Percentiles rank a stretch among this genome's conserved stretches.
Evolutionary conservation across 2,888 invertebrate species (phyloP).

Genomic region (Sphaeridia pumilis): DNA sequence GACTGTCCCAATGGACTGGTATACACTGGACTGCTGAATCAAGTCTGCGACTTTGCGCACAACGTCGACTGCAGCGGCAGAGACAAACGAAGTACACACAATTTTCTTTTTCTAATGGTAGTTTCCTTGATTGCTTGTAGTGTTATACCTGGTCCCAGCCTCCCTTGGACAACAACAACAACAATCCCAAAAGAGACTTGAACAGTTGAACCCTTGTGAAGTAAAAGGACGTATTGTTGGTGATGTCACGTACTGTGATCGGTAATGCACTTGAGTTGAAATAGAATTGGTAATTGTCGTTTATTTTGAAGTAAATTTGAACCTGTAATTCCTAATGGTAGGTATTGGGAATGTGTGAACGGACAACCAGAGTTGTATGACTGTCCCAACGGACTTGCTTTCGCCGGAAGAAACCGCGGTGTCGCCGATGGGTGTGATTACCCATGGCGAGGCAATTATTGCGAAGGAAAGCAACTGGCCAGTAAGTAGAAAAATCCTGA

Average conservation of each 20-base stretch:
- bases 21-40: constrained; percentile 37
- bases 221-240: constrained; percentile 60
- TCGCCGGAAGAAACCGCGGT: constrained; percentile 74
- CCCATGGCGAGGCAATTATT: constrained; percentile 78
- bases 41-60: constrained; percentile 39
- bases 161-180: constrained; percentile 17
- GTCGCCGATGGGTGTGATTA: constrained; percentile 80
- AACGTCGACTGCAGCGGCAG: constrained; percentile 38
- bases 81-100: constrained; percentile 37
- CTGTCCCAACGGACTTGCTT: constrained; percentile 81
- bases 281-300: neutral
- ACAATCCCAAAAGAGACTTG: constrained; percentile 25
- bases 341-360: constrained; percentile 71
- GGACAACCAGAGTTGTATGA: constrained; percentile 73
- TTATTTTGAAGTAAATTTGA: neutral
- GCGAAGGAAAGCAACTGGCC: constrained; percentile 66
- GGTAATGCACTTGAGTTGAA: no score
- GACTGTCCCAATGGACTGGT: constrained; percentile 39
- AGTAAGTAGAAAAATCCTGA: constrained; percentile 44
- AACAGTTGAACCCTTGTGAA: constrained; percentile 60
- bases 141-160: constrained; percentile 7
- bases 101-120: constrained; percentile 6
- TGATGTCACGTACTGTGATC: constrained; percentile 69
- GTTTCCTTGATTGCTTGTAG: constrained; percentile 8
- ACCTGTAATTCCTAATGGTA: neutral